Percentiles rank a stretch among this genome's conserved stretches.
Evolutionary conservation across 2,113 vertebrate genomes (phyloP).

Genomic region (Bos indicus): DNA sequence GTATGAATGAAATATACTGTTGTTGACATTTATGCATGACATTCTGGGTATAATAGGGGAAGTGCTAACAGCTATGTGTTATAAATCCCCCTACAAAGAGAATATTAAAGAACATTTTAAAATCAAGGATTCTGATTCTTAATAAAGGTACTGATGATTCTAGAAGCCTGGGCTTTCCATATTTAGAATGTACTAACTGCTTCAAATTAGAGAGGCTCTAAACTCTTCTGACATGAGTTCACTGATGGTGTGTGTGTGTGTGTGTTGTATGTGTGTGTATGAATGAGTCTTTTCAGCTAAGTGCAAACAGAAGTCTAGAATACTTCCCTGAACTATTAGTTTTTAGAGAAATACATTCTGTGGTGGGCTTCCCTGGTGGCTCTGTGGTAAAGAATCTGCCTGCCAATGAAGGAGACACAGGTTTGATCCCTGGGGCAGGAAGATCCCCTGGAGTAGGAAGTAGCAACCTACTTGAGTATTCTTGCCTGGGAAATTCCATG

Average conservation of each 20-base stretch:
- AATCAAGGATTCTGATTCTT: constrained; percentile 38
- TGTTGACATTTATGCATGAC: constrained; percentile 63
- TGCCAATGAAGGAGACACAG: not conserved
- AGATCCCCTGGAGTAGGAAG: not conserved
- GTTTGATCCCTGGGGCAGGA: not conserved
- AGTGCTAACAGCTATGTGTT: constrained; percentile 30
- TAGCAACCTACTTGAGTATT: not conserved
- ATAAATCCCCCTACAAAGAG: constrained; percentile 35
- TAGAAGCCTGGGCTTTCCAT: not conserved
- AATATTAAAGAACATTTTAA: constrained; percentile 36
- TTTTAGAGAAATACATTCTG: not conserved
- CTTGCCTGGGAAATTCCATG: not conserved
- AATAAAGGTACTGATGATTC: constrained; percentile 9
- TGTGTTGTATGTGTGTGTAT: not conserved
- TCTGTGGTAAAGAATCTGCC: not conserved
- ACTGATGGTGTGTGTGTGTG: not conserved
- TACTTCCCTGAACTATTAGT: not conserved
- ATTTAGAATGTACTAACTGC: constrained; percentile 46
- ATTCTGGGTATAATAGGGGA: constrained; percentile 49
- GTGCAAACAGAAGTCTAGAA: constrained; percentile 7
- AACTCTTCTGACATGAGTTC: not conserved
- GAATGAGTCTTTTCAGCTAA: not conserved
- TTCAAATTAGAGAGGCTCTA: constrained; percentile 32
- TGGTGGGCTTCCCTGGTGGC: not conserved
- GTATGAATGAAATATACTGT: constrained; percentile 58